Evolutionary conservation across 2,888 invertebrate genomes (phyloP).

Genomic region (Drosophila subquinaria): DNA sequence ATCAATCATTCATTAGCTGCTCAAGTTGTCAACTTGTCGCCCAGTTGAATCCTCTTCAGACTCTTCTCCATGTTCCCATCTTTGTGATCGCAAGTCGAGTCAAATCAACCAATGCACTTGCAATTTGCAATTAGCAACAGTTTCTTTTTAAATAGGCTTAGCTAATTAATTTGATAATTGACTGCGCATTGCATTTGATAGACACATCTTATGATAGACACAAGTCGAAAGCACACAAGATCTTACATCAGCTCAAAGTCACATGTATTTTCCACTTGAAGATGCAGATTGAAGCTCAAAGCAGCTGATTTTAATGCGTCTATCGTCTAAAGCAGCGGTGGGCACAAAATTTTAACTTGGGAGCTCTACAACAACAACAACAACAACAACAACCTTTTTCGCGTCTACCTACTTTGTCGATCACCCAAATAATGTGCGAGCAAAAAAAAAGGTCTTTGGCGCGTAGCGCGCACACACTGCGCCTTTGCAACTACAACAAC

Average conservation of each 20-base stretch:
- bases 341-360: too few relatives aligned
- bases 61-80: constrained; percentile 12
- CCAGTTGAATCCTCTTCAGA: constrained; percentile 20
- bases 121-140: constrained; percentile 56
- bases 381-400: too few relatives aligned
- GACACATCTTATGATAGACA: constrained; percentile 24
- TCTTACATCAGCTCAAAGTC: constrained; percentile 50
- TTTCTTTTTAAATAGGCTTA: constrained; percentile 66
- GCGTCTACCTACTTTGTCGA: too few relatives aligned
- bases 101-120: constrained; percentile 45
- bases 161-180: constrained; percentile 79
- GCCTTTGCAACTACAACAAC: too few relatives aligned
- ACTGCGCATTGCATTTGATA: constrained; percentile 47
- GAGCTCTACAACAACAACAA: too few relatives aligned
- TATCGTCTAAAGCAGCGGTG: too few relatives aligned
- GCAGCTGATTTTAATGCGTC: constrained; percentile 16
- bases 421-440: too few relatives aligned
- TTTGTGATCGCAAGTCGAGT: constrained; percentile 29
- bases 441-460: too few relatives aligned
- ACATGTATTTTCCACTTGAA: constrained; percentile 15
- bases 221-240: constrained; percentile 7
- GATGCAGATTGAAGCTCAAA: background rate
- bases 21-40: constrained; percentile 75
- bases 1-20: constrained; percentile 82
- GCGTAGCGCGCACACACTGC: too few relatives aligned